phyloP scores from a whole-genome alignment of 2,888 invertebrate genomes.

The Pheosia tremula region DNA sequence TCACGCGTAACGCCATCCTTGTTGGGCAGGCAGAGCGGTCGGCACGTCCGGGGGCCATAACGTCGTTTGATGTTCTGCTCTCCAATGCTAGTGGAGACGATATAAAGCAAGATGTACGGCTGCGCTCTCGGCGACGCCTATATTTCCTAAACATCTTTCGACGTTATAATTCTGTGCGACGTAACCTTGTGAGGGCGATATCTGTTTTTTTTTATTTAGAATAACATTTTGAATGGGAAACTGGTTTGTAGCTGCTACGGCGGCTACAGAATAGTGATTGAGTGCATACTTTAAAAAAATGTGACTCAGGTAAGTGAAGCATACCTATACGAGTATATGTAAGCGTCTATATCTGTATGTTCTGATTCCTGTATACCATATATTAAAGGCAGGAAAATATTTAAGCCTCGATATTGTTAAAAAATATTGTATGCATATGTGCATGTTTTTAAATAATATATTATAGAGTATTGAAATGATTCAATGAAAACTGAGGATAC shows the following conservation, averaged over 20 bases:
- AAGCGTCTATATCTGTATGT: no score
- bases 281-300: background rate
- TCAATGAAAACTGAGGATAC: no score
- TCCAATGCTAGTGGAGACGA: slow-evolving; percentile 81
- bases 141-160: slow-evolving; percentile 83
- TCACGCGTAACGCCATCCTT: slow-evolving; percentile 61
- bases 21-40: slow-evolving; percentile 61
- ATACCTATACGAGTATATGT: background rate
- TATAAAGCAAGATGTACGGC: slow-evolving; percentile 82
- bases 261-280: background rate
- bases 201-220: slow-evolving; percentile 29
- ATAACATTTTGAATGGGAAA: slow-evolving; percentile 12
- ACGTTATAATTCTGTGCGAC: slow-evolving; percentile 70
- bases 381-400: no score
- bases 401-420: no score
- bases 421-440: no score
- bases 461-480: no score
- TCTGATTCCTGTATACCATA: no score
- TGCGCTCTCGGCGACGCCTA: slow-evolving; percentile 83
- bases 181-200: slow-evolving; percentile 71
- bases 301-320: background rate
- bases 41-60: slow-evolving; percentile 83
- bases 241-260: background rate
- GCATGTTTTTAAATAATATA: no score
- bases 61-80: slow-evolving; percentile 84